Base-by-base conservation (phyloP, 1,140 invertebrate genomes). In the Bombus impatiens region DNA sequence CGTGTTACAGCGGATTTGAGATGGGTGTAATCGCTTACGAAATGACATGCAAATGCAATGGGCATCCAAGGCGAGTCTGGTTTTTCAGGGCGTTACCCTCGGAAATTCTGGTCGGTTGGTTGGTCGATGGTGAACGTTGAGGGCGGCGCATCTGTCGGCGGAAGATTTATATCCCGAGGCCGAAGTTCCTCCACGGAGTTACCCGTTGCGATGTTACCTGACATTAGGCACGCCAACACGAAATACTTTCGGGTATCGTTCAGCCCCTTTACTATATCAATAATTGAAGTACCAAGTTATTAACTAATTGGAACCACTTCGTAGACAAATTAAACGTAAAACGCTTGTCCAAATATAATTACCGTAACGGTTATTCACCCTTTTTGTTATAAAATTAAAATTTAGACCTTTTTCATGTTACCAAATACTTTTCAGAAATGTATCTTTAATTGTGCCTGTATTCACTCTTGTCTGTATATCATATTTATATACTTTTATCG, bases 81-180 rank as follows among this genome's bases (percentile, higher is more conserved):
- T 88, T 90, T 91, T 90, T 87, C 90, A 94, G 92, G 93, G 93
- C 93, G 93, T 94, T 89, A 92, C 93, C 91, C 91, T 90, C 59
- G 78, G 89, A 92, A 91, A 92, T 92, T 94, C 91, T 90, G 88
- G 87, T 92, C 85, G 88, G 89, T 92, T 93, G 93, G 93, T 94
- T 94, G 93, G 93, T 93, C 88, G 92, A 91, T 87, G 90, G 88
- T 86, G 86, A 90, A 86, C 87, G 84, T 90, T 80, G 92, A 93
- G 92, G 93, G 93, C 93, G 93, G 93, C 90, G 93, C 93, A 92
- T 94, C 92, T 92, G 93, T 94, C 93, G 86, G 89, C 92, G 81
- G 78, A 92, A 94, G 93, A 94, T 94, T 94, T 94, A 94, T 94
- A 93, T 93, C 87, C 91, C 81, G 88, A 89, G 85, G 88, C 89